phyloP scores from a whole-genome alignment of 2,888 invertebrate genomes.

The Plagodis pulveraria region DNA sequence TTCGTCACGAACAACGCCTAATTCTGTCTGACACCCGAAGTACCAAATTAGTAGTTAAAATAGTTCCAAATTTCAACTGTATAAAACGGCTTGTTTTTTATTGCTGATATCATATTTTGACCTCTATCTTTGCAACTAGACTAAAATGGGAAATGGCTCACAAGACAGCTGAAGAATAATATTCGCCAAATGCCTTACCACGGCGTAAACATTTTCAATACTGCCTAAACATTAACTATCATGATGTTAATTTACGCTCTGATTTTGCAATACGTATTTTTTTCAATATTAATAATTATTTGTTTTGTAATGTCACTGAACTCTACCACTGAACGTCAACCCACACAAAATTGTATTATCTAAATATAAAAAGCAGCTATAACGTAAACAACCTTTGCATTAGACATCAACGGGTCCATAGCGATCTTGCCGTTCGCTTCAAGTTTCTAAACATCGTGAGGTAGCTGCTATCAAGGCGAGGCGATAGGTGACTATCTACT shows the following conservation, averaged over 20 bases:
- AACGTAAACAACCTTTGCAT: conserved; percentile 45
- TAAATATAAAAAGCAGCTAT: conserved; percentile 34
- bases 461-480: conserved; percentile 59
- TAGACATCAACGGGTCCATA: conserved; percentile 67
- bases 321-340: conserved; percentile 15
- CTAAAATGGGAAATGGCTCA: no score
- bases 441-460: conserved; percentile 71
- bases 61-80: no score
- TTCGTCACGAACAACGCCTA: conserved; percentile 57
- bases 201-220: no score
- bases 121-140: no score
- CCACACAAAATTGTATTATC: conserved; percentile 36
- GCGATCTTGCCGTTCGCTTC: conserved; percentile 62
- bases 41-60: no score
- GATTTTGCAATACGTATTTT: background rate
- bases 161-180: no score
- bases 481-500: conserved; percentile 66
- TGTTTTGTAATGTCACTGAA: conserved; percentile 24
- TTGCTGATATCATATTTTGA: no score
- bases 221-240: no score
- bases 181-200: no score
- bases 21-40: conserved; percentile 4
- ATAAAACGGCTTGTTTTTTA: no score
- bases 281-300: background rate
- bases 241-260: no score